Evolutionary conservation across 1,140 invertebrate genomes (phyloP).

Genomic region (Cephus cinctus): DNA sequence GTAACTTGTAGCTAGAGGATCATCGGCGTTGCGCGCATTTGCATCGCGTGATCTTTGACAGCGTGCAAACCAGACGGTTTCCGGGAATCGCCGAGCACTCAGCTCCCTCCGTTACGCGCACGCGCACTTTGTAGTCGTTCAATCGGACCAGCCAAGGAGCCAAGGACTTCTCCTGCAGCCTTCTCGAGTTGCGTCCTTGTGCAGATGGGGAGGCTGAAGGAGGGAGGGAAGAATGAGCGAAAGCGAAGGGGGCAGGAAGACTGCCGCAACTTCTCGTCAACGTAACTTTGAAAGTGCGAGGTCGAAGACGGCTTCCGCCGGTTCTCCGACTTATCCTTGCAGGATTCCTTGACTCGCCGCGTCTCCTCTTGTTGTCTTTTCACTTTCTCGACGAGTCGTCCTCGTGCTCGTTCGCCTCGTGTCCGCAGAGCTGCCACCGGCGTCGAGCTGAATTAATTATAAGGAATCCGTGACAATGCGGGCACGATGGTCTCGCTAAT

Average conservation of each 20-base stretch:
- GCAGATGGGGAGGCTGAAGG: background rate
- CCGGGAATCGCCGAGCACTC: no score
- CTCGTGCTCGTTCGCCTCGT: slow-evolving; percentile 18
- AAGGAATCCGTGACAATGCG: slow-evolving; percentile 35
- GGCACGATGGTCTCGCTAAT: slow-evolving; percentile 34
- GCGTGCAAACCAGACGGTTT: no score
- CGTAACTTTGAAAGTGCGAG: slow-evolving; percentile 35
- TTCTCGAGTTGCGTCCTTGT: no score
- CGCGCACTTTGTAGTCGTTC: no score
- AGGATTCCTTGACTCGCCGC: slow-evolving; percentile 20
- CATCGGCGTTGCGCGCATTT: no score
- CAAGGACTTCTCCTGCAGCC: no score
- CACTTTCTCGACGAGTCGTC: slow-evolving; percentile 14
- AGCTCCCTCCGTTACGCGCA: no score
- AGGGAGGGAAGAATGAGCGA: background rate
- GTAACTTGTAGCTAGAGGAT: no score
- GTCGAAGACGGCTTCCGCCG: no score
- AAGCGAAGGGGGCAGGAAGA: slow-evolving; percentile 8
- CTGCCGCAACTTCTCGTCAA: slow-evolving; percentile 31
- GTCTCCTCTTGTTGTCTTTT: slow-evolving; percentile 15
- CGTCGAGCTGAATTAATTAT: slow-evolving; percentile 44
- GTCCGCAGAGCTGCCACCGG: slow-evolving; percentile 20
- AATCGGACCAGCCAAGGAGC: no score
- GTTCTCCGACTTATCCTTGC: slow-evolving; percentile 23
- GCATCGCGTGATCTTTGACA: no score